A percentile compares a stretch with the other conserved stretches of the same genome.
Evolutionary conservation across 2,888 invertebrate genomes (phyloP).

Genomic region (Resseliella maxima): DNA sequence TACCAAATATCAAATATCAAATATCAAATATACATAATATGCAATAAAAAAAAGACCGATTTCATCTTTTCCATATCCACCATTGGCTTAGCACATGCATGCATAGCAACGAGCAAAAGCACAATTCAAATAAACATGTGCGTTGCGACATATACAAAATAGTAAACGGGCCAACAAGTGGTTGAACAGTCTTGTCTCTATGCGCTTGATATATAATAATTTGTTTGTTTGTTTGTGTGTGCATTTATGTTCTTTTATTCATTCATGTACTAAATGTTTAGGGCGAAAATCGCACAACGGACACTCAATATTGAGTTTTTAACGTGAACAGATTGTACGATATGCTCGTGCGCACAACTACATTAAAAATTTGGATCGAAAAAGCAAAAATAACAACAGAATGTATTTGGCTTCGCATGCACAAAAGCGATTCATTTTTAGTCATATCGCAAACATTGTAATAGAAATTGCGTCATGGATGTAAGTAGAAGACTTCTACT

Average conservation of each 20-base stretch:
- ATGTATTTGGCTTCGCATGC: not conserved
- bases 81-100: not conserved
- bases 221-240: no score
- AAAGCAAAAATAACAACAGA: not conserved
- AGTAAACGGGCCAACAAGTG: constrained; percentile 35
- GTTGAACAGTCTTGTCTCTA: constrained; percentile 26
- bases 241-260: no score
- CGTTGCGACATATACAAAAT: not conserved
- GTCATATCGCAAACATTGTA: not conserved
- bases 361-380: not conserved
- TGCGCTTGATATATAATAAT: not conserved
- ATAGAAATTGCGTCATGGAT: constrained; percentile 6
- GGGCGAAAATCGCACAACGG: not conserved
- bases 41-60: no score
- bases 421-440: not conserved
- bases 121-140: not conserved
- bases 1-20: not conserved
- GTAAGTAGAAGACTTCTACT: not conserved
- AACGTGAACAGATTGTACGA: not conserved
- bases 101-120: not conserved
- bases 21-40: not conserved
- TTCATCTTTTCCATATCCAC: not conserved
- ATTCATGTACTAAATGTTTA: constrained; percentile 5
- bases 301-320: not conserved
- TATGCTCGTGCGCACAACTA: constrained; percentile 4